Evolutionary conservation across 2,888 invertebrate species (phyloP).

Genomic region (Drosophila macrospina): DNA sequence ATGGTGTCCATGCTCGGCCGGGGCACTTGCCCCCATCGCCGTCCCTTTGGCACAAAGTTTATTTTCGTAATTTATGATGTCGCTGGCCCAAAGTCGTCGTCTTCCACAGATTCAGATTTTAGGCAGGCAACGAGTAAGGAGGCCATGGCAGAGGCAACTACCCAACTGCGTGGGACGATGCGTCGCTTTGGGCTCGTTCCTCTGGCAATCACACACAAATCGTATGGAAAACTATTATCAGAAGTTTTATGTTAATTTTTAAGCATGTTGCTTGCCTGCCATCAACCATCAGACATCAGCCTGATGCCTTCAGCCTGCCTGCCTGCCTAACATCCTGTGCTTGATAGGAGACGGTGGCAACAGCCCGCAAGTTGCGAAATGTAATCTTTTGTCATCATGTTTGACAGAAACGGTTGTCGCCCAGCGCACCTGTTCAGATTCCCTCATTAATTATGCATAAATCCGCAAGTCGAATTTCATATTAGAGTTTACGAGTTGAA

Average conservation of each 20-base stretch:
- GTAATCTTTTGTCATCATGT: constrained; percentile 83
- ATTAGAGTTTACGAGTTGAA: constrained; percentile 17
- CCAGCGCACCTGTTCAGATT: constrained; percentile 80
- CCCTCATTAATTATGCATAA: constrained; percentile 84
- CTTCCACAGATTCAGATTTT: constrained; percentile 20
- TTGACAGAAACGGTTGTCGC: constrained; percentile 78
- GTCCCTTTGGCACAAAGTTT: constrained; percentile 70
- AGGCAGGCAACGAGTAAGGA: constrained; percentile 11
- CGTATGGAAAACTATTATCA: constrained; percentile 79
- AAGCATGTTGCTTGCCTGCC: constrained; percentile 66
- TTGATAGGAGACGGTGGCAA: constrained; percentile 44
- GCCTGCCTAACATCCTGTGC: constrained; percentile 54
- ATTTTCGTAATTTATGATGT: constrained; percentile 83
- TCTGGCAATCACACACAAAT: constrained; percentile 66
- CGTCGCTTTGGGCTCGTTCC: constrained; percentile 24
- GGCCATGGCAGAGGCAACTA: constrained; percentile 1
- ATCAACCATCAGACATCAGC: too few species aligned
- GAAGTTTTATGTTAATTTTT: constrained; percentile 83
- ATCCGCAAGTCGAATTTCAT: constrained; percentile 67
- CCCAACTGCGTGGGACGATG: constrained; percentile 49
- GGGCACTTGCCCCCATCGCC: constrained; percentile 13
- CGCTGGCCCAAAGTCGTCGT: constrained; percentile 24
- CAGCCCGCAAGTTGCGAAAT: constrained; percentile 71
- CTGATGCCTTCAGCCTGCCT: constrained; percentile 20
- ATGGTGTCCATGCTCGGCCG: background rate